These are phyloP conservation scores for Aspidiotus destructor DNA, from an alignment of 2,888 invertebrate genomes.

Conservation along the genomic window DNA sequence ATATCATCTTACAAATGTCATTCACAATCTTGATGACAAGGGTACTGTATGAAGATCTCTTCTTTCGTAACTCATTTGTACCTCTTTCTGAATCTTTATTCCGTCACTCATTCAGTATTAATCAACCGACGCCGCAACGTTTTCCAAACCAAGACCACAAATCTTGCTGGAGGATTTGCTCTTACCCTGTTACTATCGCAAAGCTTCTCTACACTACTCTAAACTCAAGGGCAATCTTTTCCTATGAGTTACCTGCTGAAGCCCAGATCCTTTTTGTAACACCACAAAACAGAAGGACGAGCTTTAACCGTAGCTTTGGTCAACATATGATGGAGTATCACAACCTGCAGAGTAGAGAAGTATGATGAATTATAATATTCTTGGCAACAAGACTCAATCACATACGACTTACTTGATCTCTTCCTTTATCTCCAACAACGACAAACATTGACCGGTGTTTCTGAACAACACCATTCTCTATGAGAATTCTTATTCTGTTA, in stretches of 20 bases:
- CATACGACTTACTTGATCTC: slow-evolving; percentile 67
- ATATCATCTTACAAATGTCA: too few species aligned
- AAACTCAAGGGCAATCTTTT: background rate
- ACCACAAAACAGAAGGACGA: slow-evolving; percentile 92
- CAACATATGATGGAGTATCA: slow-evolving; percentile 93
- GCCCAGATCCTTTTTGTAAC: slow-evolving; percentile 91
- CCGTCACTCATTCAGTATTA: too few species aligned
- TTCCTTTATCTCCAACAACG: slow-evolving; percentile 88
- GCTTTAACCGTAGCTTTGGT: slow-evolving; percentile 88
- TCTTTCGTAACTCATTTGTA: too few species aligned
- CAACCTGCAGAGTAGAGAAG: slow-evolving; percentile 55
- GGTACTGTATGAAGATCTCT: too few species aligned
- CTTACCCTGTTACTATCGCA: background rate
- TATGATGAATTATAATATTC: slow-evolving; percentile 35
- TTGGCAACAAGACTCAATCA: slow-evolving; percentile 2
- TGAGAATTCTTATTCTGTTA: slow-evolving; percentile 85
- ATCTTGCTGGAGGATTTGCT: too few species aligned
- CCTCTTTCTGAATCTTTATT: too few species aligned
- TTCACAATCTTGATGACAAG: too few species aligned
- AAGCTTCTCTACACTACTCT: too few species aligned
- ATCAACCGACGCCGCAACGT: too few species aligned
- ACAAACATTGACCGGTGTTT: slow-evolving; percentile 91
- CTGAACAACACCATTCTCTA: slow-evolving; percentile 89
- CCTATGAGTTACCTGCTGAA: slow-evolving; percentile 59
- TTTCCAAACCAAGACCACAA: too few species aligned